Conservation (phyloP, 2,113 vertebrate species). For the Bothrops jararaca region DNA sequence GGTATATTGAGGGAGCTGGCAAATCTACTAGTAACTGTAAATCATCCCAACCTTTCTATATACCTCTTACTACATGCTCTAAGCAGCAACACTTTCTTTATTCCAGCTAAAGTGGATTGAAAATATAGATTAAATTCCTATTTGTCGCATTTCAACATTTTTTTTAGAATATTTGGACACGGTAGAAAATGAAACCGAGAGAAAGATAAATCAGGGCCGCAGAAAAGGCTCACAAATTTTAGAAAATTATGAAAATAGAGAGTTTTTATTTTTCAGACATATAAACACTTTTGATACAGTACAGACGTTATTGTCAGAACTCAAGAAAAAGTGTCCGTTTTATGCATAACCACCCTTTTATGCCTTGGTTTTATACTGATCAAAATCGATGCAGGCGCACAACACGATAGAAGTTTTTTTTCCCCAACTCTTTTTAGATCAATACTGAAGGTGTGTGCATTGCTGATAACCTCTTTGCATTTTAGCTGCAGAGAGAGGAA, state of each 20-base stretch:
- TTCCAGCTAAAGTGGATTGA: neutral
- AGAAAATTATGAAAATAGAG: slow-evolving; percentile 79
- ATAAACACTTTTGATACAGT: slow-evolving; percentile 80
- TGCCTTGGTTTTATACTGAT: slow-evolving; percentile 65
- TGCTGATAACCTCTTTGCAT: slow-evolving; percentile 60
- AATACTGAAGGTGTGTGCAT: slow-evolving; percentile 64
- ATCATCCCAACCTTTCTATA: neutral
- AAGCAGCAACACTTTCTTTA: neutral
- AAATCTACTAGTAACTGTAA: neutral
- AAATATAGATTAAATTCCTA: neutral
- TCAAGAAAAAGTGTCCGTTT: slow-evolving; percentile 59
- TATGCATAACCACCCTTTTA: slow-evolving; percentile 63
- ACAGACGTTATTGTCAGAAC: slow-evolving; percentile 71
- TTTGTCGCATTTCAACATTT: neutral
- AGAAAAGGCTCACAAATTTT: slow-evolving; percentile 55
- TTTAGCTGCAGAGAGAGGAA: slow-evolving; percentile 60
- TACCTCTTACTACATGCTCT: neutral
- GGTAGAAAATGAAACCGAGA: neutral
- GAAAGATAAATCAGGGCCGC: neutral
- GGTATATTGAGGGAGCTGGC: neutral
- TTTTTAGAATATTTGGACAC: neutral
- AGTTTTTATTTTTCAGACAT: slow-evolving; percentile 81
- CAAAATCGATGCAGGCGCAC: slow-evolving; percentile 54
- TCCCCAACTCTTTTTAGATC: slow-evolving; percentile 52
- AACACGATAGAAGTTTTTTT: slow-evolving; percentile 55